Evolutionary conservation across 2,113 vertebrate species (phyloP).

Genomic region (Carassius carassius): DNA sequence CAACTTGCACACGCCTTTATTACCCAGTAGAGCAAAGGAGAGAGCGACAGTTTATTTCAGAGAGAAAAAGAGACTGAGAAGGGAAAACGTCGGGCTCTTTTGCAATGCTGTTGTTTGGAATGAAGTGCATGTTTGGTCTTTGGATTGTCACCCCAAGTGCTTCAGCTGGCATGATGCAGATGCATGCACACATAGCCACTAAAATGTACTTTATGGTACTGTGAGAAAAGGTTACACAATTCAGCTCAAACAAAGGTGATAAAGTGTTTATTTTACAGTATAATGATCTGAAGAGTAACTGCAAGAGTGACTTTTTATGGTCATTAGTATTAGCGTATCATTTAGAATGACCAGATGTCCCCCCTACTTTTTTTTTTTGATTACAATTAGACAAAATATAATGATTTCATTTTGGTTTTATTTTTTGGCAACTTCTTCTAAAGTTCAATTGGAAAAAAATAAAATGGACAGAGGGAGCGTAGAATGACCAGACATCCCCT

Average conservation of each 20-base stretch:
- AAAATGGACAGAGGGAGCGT: too few relatives aligned
- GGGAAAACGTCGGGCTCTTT: not conserved
- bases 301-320: not conserved
- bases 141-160: constrained; percentile 18
- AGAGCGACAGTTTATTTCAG: not conserved
- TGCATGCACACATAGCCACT: not conserved
- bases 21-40: constrained; percentile 28
- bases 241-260: not conserved
- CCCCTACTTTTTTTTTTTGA: too few relatives aligned
- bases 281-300: not conserved
- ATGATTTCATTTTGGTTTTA: too few relatives aligned
- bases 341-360: not conserved
- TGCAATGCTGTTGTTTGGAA: constrained; percentile 23
- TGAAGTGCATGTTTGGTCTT: constrained; percentile 18
- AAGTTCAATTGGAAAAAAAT: too few relatives aligned
- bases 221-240: not conserved
- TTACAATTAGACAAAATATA: too few relatives aligned
- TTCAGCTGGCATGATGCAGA: constrained; percentile 1
- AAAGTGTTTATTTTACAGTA: not conserved
- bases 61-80: not conserved
- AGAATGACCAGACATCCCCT: too few relatives aligned
- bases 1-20: constrained; percentile 9
- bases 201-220: not conserved
- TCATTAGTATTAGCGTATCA: not conserved
- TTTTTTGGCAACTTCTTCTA: too few relatives aligned